Conservation (phyloP, 2,888 invertebrate species). For the Orthosia gracilis region DNA sequence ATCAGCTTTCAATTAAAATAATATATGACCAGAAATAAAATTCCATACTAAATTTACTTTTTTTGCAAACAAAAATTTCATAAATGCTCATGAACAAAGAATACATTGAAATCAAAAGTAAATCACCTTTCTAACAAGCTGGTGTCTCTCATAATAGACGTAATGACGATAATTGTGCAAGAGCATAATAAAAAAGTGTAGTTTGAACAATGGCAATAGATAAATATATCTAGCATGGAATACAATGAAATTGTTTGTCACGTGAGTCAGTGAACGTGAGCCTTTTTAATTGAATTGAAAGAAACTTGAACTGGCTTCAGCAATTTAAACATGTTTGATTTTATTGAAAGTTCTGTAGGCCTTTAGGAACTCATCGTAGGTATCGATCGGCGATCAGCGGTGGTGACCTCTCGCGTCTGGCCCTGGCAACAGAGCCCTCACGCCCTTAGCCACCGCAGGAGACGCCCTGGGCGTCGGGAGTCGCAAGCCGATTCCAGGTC, state of each 20-base stretch:
- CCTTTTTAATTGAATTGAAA: conserved; percentile 18
- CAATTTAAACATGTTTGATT: background rate
- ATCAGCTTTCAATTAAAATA: conserved; percentile 1
- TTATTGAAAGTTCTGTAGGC: background rate
- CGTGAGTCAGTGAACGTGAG: conserved; percentile 16
- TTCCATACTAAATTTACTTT: background rate
- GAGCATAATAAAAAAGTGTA: conserved; percentile 33
- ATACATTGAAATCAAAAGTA: conserved; percentile 43
- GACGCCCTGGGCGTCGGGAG: no score
- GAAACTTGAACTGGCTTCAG: conserved; percentile 5
- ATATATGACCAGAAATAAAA: conserved; percentile 17
- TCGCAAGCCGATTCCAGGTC: no score
- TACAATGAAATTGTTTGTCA: conserved; percentile 47
- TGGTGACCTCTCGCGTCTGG: no score
- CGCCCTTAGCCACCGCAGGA: no score
- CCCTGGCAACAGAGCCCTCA: no score
- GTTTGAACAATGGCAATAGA: conserved; percentile 42
- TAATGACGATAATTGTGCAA: conserved; percentile 51
- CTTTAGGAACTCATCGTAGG: background rate
- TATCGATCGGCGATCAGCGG: no score
- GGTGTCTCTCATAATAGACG: conserved; percentile 24
- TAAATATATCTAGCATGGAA: conserved; percentile 31
- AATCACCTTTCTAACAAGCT: conserved; percentile 48
- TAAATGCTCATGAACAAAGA: background rate
- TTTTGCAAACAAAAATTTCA: background rate